Percentiles rank a stretch among this genome's conserved stretches.
Evolutionary conservation across 2,797 vertebrate genomes (phyloP).

Genomic region (Myiotriccus ornatus): DNA sequence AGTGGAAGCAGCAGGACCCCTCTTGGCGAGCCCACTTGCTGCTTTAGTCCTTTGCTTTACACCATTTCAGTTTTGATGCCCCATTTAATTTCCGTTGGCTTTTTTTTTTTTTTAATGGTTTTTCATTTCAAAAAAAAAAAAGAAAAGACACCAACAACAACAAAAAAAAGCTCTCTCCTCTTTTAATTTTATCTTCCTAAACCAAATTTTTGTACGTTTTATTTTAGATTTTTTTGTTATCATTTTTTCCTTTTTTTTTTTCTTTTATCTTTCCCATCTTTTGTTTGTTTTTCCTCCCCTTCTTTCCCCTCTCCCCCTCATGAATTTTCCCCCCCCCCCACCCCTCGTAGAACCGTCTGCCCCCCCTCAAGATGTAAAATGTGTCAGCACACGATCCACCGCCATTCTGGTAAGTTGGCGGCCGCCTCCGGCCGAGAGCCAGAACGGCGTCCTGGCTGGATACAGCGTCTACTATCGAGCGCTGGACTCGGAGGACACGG

Average conservation of each 20-base stretch:
- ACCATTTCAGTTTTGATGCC: slow-evolving; percentile 25
- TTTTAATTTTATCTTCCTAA: slow-evolving; percentile 71
- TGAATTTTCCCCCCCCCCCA: slow-evolving; percentile 63
- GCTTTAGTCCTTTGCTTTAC: slow-evolving; percentile 22
- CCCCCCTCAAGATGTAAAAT: slow-evolving; percentile 98
- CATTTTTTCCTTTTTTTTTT: slow-evolving; percentile 88
- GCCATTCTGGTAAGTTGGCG: slow-evolving; percentile 99
- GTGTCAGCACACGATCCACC: slow-evolving; percentile 94
- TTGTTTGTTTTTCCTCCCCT: slow-evolving; percentile 69
- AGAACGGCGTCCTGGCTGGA: slow-evolving; percentile 91
- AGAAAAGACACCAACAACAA: slow-evolving; percentile 19
- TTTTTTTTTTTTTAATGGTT: not conserved
- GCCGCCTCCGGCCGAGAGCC: slow-evolving; percentile 89
- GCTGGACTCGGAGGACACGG: slow-evolving; percentile 83
- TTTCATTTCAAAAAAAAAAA: not conserved
- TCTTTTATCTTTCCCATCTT: slow-evolving; percentile 85
- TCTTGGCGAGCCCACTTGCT: slow-evolving; percentile 57
- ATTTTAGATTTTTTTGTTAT: slow-evolving; percentile 79
- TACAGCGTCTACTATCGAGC: slow-evolving; percentile 92
- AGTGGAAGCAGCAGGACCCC: not conserved
- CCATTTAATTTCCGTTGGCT: slow-evolving; percentile 46
- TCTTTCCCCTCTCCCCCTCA: slow-evolving; percentile 48
- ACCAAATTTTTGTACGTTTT: slow-evolving; percentile 66
- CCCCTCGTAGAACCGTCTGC: slow-evolving; percentile 93
- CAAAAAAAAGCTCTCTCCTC: slow-evolving; percentile 58